phyloP scores from a whole-genome alignment of 2,888 invertebrate genomes.

The Ditylenchus weischeri region DNA sequence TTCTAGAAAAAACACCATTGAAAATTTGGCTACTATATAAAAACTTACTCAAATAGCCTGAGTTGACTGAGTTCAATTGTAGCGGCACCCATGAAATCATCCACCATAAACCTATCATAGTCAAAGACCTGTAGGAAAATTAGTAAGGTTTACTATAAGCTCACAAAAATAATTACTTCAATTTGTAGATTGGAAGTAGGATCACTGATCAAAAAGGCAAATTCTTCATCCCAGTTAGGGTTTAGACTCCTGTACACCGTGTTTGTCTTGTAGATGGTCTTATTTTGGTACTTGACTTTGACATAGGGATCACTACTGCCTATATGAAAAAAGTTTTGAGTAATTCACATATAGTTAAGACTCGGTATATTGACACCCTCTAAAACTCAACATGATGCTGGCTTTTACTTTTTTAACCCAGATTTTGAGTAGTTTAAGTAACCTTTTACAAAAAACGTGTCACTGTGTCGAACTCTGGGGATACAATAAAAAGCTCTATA shows the following conservation, averaged over 20 bases:
- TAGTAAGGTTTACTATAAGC: not conserved
- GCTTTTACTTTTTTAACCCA: too few relatives aligned
- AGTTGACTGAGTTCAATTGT: constrained; percentile 70
- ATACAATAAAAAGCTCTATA: too few relatives aligned
- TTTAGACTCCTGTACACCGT: constrained; percentile 90
- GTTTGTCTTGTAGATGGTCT: constrained; percentile 85
- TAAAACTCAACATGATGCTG: too few relatives aligned
- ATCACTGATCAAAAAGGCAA: constrained; percentile 85
- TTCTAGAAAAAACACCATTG: constrained; percentile 55
- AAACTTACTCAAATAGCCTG: constrained; percentile 46
- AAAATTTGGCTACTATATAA: not conserved
- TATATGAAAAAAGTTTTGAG: constrained; percentile 20
- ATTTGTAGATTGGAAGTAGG: constrained; percentile 77
- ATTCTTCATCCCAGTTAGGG: constrained; percentile 96
- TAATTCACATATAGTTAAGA: too few relatives aligned
- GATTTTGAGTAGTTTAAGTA: too few relatives aligned
- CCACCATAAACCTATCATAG: constrained; percentile 77
- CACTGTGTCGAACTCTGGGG: too few relatives aligned
- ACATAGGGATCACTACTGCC: constrained; percentile 58
- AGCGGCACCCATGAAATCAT: constrained; percentile 95
- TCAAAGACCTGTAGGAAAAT: constrained; percentile 73
- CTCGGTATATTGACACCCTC: too few relatives aligned
- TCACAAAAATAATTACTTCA: constrained; percentile 64
- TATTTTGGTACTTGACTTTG: constrained; percentile 58
- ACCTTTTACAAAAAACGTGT: too few relatives aligned